These are phyloP conservation scores for Rhyzopertha dominica DNA, from an alignment of 1,140 invertebrate species.

Conservation along the genomic window DNA sequence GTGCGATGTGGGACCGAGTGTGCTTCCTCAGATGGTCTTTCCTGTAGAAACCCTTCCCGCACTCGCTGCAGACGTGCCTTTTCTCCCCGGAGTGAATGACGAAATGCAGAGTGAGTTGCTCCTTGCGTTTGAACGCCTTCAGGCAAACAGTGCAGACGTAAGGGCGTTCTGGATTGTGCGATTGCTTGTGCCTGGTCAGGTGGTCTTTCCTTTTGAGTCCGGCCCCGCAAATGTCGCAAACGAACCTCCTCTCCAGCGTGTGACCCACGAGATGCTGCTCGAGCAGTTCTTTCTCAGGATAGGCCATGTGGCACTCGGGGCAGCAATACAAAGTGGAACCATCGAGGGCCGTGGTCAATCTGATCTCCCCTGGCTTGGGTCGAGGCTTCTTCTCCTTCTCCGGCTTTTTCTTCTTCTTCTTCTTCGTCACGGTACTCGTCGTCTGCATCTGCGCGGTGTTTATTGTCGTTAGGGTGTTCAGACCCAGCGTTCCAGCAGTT, in stretches of 20 bases:
- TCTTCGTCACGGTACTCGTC: slow-evolving; percentile 51
- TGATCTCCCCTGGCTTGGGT: slow-evolving; percentile 76
- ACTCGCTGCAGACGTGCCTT: slow-evolving; percentile 77
- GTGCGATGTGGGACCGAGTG: slow-evolving; percentile 73
- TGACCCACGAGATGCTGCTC: slow-evolving; percentile 78
- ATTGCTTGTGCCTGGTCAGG: slow-evolving; percentile 73
- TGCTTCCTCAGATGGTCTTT: slow-evolving; percentile 77
- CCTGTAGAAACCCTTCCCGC: slow-evolving; percentile 74
- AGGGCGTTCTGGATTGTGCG: slow-evolving; percentile 73
- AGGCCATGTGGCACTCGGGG: slow-evolving; percentile 81
- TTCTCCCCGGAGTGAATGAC: slow-evolving; percentile 84
- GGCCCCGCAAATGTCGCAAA: slow-evolving; percentile 81
- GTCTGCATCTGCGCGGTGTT: slow-evolving; percentile 21
- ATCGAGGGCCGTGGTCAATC: slow-evolving; percentile 73
- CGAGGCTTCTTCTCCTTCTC: slow-evolving; percentile 74
- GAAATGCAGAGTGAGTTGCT: slow-evolving; percentile 77
- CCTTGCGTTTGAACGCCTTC: slow-evolving; percentile 80
- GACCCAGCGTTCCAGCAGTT: slow-evolving; percentile 47
- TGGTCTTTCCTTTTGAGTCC: slow-evolving; percentile 79
- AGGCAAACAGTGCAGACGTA: slow-evolving; percentile 78
- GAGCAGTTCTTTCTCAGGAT: slow-evolving; percentile 72
- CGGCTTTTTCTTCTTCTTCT: slow-evolving; percentile 78
- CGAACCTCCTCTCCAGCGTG: slow-evolving; percentile 72
- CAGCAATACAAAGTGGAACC: slow-evolving; percentile 79
- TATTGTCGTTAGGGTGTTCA: slow-evolving; percentile 14